Conservation (phyloP, 2,797 vertebrate genomes). For the Sebastes reedi region DNA sequence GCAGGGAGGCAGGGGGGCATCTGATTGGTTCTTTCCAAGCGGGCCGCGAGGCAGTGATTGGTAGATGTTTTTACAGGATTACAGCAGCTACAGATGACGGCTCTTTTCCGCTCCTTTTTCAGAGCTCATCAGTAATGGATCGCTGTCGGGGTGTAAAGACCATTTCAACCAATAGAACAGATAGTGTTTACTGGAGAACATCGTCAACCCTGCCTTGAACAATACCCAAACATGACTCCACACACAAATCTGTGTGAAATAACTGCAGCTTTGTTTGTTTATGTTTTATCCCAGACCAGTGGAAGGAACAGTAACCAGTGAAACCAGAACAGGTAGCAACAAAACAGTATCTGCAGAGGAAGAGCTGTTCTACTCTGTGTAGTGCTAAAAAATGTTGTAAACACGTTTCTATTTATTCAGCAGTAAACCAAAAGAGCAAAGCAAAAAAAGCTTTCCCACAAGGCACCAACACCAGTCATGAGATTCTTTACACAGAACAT, state of each 20-base stretch:
- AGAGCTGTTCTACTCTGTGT: neutral
- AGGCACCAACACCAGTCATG: slow-evolving; percentile 20
- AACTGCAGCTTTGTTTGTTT: neutral
- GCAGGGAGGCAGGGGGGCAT: too few relatives aligned
- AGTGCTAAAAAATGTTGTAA: too few relatives aligned
- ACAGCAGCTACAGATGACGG: too few relatives aligned
- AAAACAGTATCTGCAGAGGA: neutral
- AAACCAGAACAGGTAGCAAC: neutral
- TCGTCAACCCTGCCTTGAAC: too few relatives aligned
- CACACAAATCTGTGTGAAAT: neutral
- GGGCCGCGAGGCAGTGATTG: too few relatives aligned
- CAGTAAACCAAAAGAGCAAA: neutral
- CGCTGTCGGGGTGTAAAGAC: accelerated
- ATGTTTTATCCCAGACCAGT: neutral
- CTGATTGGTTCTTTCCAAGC: too few relatives aligned
- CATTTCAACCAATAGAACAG: too few relatives aligned
- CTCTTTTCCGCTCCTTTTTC: accelerated
- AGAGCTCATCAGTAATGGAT: too few relatives aligned
- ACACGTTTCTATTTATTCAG: neutral
- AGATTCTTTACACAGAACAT: slow-evolving; percentile 4
- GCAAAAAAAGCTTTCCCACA: neutral
- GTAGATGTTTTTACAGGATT: too few relatives aligned
- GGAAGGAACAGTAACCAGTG: neutral
- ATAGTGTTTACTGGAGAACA: too few relatives aligned
- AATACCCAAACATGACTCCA: neutral